These are phyloP conservation scores for Glomeris marginata DNA, from an alignment of 2,888 invertebrate genomes.

Conservation along the genomic window DNA sequence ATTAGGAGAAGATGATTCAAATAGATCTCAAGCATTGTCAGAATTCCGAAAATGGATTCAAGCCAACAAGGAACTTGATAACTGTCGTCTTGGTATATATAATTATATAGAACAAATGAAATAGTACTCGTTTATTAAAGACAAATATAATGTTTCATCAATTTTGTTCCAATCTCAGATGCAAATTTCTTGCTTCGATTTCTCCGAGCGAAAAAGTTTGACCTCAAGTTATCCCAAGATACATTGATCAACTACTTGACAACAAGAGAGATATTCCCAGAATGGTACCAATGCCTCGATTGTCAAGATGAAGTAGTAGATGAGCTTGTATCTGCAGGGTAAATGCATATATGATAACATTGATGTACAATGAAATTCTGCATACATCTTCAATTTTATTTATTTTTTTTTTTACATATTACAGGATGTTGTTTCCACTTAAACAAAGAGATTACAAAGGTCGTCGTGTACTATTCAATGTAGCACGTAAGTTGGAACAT, in stretches of 20 bases:
- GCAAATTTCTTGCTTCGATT: constrained; percentile 54
- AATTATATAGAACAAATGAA: too few relatives aligned
- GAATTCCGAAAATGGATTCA: constrained; percentile 54
- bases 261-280: constrained; percentile 58
- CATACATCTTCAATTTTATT: too few relatives aligned
- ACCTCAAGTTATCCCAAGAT: constrained; percentile 61
- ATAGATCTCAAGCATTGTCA: constrained; percentile 44
- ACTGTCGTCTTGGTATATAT: constrained; percentile 44
- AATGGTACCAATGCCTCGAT: constrained; percentile 58
- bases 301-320: constrained; percentile 50
- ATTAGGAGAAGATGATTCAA: constrained; percentile 50
- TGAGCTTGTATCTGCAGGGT: constrained; percentile 55
- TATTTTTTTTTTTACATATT: too few relatives aligned
- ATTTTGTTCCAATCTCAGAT: constrained; percentile 45
- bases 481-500: too few relatives aligned
- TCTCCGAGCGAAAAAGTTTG: constrained; percentile 62
- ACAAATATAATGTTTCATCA: too few relatives aligned
- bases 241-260: constrained; percentile 61
- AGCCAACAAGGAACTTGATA: constrained; percentile 50
- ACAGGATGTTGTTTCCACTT: too few relatives aligned
- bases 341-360: constrained; percentile 25
- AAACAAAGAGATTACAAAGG: too few relatives aligned
- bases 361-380: too few relatives aligned
- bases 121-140: too few relatives aligned
- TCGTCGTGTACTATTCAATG: too few relatives aligned